Evolutionary conservation across 2,888 invertebrate genomes (phyloP), one percentile per base, ranked within the genome.

Genomic region (Bruchidius siliquastri): DNA sequence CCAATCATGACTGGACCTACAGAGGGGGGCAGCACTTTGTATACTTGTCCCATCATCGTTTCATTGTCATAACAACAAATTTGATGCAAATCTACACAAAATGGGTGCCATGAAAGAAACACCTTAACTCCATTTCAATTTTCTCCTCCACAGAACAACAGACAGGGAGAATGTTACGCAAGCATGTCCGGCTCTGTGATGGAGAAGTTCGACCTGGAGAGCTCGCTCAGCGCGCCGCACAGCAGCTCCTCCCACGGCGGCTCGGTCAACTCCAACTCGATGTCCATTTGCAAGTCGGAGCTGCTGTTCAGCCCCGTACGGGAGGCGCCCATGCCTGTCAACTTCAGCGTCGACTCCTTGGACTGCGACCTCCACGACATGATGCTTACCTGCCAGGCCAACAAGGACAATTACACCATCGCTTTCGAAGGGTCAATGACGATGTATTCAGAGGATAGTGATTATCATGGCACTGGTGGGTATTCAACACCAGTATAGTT

Each of bases 371-470:
- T 92, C 80, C 93, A 93, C 83, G 95, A 96, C 83, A 93, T 96
- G 84, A 92, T 96, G 86, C 90, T 96, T 79, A 96, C 96, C 77
- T 97, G 96, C 86, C 94, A 94, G 87, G 94, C 95, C 77, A 96
- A 96, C 86, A 96, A 96, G 88, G 94, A 96, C 87, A 97, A 97
- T 88, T 97, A 97, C 86, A 97, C 96, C 78, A 96, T 97, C 83
- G 96, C 96, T 79, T 97, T 97, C 83, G 96, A 96, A 88, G 96
- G 96, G 83, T 94, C 94, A 82, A 89, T 92, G 81, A 92, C 93
- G 79, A 92, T 93, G 88, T 94, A 93, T 86, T 94, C 95, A 72
- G 95, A 95, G 87, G 94, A 93, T 85, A 94, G 93, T 84, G 93
- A 93, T 87, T 93, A 92, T 86, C 88, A 88, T 78, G 88, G 87